Base-by-base conservation (phyloP, 2,113 vertebrate genomes). In the Archilochus colubris region DNA sequence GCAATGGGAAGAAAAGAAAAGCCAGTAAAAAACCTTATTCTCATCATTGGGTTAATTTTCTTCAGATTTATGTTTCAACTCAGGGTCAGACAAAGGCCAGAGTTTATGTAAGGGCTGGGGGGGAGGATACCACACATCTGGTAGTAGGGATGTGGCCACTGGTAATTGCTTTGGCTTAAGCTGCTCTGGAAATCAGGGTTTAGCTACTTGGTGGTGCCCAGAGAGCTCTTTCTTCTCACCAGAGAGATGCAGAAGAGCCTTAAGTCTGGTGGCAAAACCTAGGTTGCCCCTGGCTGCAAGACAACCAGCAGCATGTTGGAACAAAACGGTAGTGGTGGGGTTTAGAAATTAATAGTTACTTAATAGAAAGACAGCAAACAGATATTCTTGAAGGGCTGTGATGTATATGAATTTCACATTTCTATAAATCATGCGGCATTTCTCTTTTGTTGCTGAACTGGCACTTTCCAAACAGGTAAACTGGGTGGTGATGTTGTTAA, bases 271-370 rank as follows among this genome's bases (percentile, higher is more conserved):
- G 63, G 46, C 53, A 90, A 59, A 70, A 89, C 67, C 31, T 55
- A 87, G 51, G 70, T 66, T 91, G 40, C 24, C 54, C 70, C 11
- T 44, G 48, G 58, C 84, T 87, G 70, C 74, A 69, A 64, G 68
- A 43, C 15, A 82, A 89, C 84, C 19, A 76, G 73, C 69, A 94
- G 76, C 17, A 82, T 31, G 11, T 72, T 24, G 12, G 53, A 84
- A 85, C 40, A 73, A 82, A 87, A 85, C 9, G 20, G 30, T 13
- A 76, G 30, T 36, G 66, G 33, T 78, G 67, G 53, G 54, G 62
- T 75, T 82, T 86, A 69, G 62, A 89, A 91, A 90, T 74, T 75
- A 94, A 54, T 23, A 86, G 85, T 19, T 84, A 40, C 55, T 82
- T 40, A 78, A 90, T 6, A 81, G 76, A 89, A 94, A 81, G 57